A percentile compares a stretch with the other conserved stretches of the same genome.
phyloP scores from a whole-genome alignment of 2,888 invertebrate species.

The Calameuta idolon region DNA sequence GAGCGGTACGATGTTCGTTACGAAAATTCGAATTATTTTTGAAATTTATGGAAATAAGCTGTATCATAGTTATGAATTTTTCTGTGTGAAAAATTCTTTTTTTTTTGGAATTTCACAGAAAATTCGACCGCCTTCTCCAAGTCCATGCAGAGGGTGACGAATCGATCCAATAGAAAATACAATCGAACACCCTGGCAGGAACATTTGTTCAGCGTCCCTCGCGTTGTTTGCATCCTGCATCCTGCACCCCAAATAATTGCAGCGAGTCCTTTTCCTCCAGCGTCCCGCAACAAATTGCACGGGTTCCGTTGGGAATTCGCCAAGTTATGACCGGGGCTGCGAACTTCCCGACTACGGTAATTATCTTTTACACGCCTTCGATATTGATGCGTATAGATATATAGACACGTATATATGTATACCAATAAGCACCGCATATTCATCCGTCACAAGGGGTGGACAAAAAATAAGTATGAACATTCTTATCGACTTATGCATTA shows the following conservation, averaged over 20 bases:
- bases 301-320: slow-evolving; percentile 50
- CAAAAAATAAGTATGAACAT: not conserved
- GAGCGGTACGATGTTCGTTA: not conserved
- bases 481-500: not conserved
- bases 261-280: slow-evolving; percentile 49
- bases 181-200: not conserved
- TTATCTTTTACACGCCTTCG: slow-evolving; percentile 48
- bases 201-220: slow-evolving; percentile 7
- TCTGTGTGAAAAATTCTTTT: not conserved
- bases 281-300: slow-evolving; percentile 57
- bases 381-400: not conserved
- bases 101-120: not conserved
- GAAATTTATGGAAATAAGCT: not conserved
- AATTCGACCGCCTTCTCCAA: not conserved
- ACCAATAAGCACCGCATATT: not conserved
- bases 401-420: not conserved
- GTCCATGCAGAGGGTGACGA: not conserved
- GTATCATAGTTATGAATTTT: not conserved
- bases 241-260: slow-evolving; percentile 56
- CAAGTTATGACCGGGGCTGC: slow-evolving; percentile 61
- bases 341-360: slow-evolving; percentile 60
- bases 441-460: not conserved
- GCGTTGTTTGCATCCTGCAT: slow-evolving; percentile 51
- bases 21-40: not conserved
- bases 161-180: not conserved